phyloP scores from a whole-genome alignment of 1,140 invertebrate genomes.

The Aphis craccivora region DNA sequence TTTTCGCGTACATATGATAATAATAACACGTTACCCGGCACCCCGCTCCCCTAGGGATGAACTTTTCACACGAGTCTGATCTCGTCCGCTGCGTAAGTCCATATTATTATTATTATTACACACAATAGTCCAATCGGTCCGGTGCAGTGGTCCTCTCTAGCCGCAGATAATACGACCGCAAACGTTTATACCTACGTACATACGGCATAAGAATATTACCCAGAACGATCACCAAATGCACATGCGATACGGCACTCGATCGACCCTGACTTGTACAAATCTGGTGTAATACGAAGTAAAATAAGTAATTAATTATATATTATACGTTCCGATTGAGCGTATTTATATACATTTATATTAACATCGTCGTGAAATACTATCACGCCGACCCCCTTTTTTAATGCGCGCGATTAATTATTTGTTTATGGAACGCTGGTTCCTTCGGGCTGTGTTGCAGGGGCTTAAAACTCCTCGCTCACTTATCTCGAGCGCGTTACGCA shows the following conservation, averaged over 20 bases:
- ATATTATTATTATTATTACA: too few species aligned
- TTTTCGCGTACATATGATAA: not conserved
- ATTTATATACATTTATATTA: not conserved
- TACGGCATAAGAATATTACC: too few species aligned
- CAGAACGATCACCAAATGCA: not conserved
- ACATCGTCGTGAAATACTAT: not conserved
- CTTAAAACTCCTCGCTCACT: not conserved
- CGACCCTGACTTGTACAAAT: not conserved
- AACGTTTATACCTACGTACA: too few species aligned
- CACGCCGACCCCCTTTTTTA: constrained; percentile 41
- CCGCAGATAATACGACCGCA: not conserved
- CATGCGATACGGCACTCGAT: too few species aligned
- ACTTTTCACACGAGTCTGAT: not conserved
- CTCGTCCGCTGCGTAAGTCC: not conserved
- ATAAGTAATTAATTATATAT: not conserved
- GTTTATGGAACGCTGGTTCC: constrained; percentile 46
- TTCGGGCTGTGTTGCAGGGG: not conserved
- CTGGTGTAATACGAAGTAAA: not conserved
- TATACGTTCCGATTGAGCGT: not conserved
- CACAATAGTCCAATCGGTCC: too few species aligned
- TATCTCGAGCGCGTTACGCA: not conserved
- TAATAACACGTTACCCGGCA: not conserved
- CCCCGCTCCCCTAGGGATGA: not conserved
- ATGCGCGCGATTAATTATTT: constrained; percentile 46
- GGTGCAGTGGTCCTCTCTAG: not conserved